These are phyloP conservation scores for Epizoanthus ramosus DNA, from an alignment of 92 coral and sea anemone genomes.

Conservation along the genomic window DNA sequence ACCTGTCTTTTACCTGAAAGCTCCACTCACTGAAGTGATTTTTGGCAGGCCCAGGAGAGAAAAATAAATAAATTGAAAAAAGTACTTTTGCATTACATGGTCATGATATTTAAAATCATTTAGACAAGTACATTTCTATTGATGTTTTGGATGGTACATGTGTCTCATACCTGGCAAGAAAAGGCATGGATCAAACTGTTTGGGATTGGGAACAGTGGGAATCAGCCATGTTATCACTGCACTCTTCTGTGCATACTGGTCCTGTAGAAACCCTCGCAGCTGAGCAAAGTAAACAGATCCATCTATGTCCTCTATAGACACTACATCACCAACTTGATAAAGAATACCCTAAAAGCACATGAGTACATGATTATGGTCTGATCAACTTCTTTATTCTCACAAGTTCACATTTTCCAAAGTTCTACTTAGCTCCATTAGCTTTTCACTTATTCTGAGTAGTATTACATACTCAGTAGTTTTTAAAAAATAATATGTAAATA, in stretches of 20 bases:
- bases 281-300: conserved; percentile 91
- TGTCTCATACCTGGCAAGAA: conserved; percentile 84
- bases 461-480: too few species aligned
- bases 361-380: background rate
- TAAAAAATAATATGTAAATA: too few species aligned
- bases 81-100: too few species aligned
- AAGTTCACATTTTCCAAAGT: background rate
- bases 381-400: background rate
- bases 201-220: conserved; percentile 86
- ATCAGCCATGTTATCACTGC: conserved; percentile 96
- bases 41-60: too few species aligned
- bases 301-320: conserved; percentile 91
- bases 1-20: too few species aligned
- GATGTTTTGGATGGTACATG: background rate
- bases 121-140: too few species aligned
- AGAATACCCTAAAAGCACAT: conserved; percentile 66
- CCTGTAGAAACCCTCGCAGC: conserved; percentile 89
- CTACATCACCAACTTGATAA: conserved; percentile 96
- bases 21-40: too few species aligned
- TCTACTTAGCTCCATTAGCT: too few species aligned
- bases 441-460: too few species aligned
- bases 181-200: conserved; percentile 88
- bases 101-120: too few species aligned
- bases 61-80: too few species aligned
- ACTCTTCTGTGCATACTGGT: conserved; percentile 93